phyloP scores from a whole-genome alignment of 1,140 invertebrate species.

The Leptinotarsa defecta region DNA sequence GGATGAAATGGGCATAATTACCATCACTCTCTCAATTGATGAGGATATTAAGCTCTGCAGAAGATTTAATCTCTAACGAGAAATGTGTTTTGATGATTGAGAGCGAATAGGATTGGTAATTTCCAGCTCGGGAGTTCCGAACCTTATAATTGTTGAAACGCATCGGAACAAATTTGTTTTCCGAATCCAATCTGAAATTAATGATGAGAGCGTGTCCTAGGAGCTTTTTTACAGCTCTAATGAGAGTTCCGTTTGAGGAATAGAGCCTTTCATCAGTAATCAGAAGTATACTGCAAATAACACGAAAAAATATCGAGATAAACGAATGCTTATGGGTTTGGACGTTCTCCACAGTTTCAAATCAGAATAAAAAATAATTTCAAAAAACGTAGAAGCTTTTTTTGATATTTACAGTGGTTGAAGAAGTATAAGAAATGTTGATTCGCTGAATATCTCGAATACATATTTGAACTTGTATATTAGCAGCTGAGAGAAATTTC shows the following conservation, averaged over 20 bases:
- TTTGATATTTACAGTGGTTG: no score
- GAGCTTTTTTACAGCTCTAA: neutral
- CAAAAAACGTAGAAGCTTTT: no score
- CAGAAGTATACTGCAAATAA: neutral
- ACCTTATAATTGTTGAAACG: conserved; percentile 8
- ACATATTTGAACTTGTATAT: no score
- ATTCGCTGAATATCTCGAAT: no score
- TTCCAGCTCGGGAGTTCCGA: neutral
- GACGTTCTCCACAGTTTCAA: no score
- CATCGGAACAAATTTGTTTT: conserved; percentile 8
- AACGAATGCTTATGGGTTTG: no score
- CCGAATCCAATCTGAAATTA: conserved; percentile 2
- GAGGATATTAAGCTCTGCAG: neutral
- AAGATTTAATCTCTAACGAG: neutral
- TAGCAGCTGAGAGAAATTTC: no score
- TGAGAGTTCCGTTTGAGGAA: neutral
- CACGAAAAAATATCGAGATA: neutral
- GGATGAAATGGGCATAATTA: conserved; percentile 6
- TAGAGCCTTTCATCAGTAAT: neutral
- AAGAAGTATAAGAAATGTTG: no score
- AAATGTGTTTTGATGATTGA: conserved; percentile 8
- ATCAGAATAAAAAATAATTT: no score
- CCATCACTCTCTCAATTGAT: neutral
- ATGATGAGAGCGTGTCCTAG: conserved; percentile 2
- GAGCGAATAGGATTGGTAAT: neutral